Base-by-base conservation (phyloP, 1,140 invertebrate genomes). In the Coenobita brevimanus region DNA sequence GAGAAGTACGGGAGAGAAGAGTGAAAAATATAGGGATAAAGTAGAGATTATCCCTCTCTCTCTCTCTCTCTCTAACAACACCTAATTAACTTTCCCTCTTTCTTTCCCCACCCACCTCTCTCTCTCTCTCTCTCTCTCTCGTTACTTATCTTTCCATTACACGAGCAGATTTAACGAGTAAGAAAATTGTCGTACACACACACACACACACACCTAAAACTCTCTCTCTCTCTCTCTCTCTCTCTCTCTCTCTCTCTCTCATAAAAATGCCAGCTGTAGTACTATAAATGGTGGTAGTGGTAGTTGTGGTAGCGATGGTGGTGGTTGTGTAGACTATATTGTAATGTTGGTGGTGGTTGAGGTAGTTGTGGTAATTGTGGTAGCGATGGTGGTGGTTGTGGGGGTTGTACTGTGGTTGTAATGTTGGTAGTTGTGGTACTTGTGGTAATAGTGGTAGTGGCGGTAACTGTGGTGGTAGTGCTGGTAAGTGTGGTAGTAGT, bases 211-310 rank as follows among this genome's bases (percentile, higher is more conserved):
- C 38, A 78, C 75, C 43, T 2, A 15, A 33, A 30, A 24, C 54
- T 3, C 46, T 24, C 21, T 33, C 54, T 17, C 0, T 38, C 73
- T 43, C 41, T n/a, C n/a, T 79, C 41, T 43, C 50, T 43, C n/a
- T 54, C n/a, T 27, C 50, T 43, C 41, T 43, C 73, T 50, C 41
- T 27, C 73, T 60, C 73, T 50, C 41, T 78, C 73, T 54, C 73
- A 50, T 50, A 50, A 8, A 50, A 8, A 50, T 50, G n/a, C n/a
- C n/a, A n/a, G n/a, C n/a, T n/a, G n/a, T 17, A 1, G 30, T 0
- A 71, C 4, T 24, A 1, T 3, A 0, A 33, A 10, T 57, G n/a
- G 54, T 57, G 54, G 54, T 57, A n/a, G n/a, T 57, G 54, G n/a
- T n/a, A 13, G 54, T 57, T n/a, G 13, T 57, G 54, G 54, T 57